Evolutionary conservation across 2,797 vertebrate species (phyloP).

Genomic region (Rhinella marina): DNA sequence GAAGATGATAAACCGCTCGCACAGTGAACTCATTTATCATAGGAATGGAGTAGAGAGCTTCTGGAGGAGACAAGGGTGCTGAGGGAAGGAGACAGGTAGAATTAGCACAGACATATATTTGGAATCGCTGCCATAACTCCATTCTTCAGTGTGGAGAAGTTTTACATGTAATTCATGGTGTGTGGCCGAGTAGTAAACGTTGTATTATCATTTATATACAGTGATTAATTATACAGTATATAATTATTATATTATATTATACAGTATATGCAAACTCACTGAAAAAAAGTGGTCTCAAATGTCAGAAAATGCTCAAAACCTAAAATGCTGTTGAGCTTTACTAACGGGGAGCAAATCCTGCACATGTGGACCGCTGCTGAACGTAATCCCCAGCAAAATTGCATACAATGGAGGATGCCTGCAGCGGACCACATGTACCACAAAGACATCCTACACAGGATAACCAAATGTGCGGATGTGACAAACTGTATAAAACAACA

Average conservation of each 20-base stretch:
- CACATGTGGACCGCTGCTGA: too few relatives aligned
- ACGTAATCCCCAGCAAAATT: too few relatives aligned
- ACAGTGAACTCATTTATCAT: constrained; percentile 19
- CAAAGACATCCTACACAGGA: too few relatives aligned
- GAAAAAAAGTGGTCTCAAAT: too few relatives aligned
- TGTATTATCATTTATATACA: background rate
- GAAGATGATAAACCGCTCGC: constrained; percentile 20
- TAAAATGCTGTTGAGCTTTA: too few relatives aligned
- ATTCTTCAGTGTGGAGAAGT: background rate
- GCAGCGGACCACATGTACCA: too few relatives aligned
- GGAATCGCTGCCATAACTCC: constrained; percentile 1
- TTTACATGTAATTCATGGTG: background rate
- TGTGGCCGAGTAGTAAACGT: background rate
- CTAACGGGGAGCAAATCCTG: too few relatives aligned
- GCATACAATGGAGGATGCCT: too few relatives aligned
- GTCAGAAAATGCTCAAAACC: too few relatives aligned
- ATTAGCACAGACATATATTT: constrained; percentile 18
- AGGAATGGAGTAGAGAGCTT: constrained; percentile 22
- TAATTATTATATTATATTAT: background rate
- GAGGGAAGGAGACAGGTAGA: constrained; percentile 26
- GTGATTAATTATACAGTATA: background rate
- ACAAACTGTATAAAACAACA: too few relatives aligned
- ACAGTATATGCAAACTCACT: background rate
- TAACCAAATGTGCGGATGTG: too few relatives aligned
- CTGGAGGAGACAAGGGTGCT: background rate